A percentile compares a stretch with the other conserved stretches of the same genome.
Evolutionary conservation across 2,113 vertebrate genomes (phyloP).

Genomic region (Ameiurus melas): DNA sequence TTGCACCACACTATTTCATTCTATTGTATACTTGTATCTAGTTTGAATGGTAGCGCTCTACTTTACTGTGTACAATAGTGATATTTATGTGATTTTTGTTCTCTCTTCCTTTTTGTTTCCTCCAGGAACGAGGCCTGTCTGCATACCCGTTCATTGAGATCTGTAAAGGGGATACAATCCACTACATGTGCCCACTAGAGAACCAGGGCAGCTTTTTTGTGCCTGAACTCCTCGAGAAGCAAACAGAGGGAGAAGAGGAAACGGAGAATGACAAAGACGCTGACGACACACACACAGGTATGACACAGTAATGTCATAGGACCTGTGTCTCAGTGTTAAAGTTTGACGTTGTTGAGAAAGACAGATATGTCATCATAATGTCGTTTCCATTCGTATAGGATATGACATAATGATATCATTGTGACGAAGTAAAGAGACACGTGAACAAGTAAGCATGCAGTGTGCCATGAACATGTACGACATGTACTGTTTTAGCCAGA

Average conservation of each 20-base stretch:
- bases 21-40: not conserved
- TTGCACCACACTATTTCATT: not conserved
- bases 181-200: constrained; percentile 90
- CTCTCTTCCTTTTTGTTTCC: constrained; percentile 39
- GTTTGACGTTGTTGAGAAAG: not conserved
- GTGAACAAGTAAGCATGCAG: not conserved
- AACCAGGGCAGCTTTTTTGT: constrained; percentile 92
- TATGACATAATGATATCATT: constrained; percentile 24
- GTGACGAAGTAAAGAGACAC: constrained; percentile 1
- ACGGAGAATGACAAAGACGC: constrained; percentile 75
- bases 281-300: constrained; percentile 75
- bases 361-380: not conserved
- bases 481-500: not conserved
- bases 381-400: not conserved
- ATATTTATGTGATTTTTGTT: not conserved
- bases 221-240: constrained; percentile 85
- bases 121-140: constrained; percentile 87
- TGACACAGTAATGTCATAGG: not conserved
- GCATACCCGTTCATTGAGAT: constrained; percentile 91
- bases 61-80: not conserved
- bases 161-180: constrained; percentile 81
- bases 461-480: not conserved
- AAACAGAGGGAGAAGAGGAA: constrained; percentile 76
- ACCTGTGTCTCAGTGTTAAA: not conserved
- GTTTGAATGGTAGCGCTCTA: not conserved